A percentile compares a stretch with the other conserved stretches of the same genome.
Conservation (phyloP, 2,113 vertebrate species). For the Coracopsis vasa region DNA sequence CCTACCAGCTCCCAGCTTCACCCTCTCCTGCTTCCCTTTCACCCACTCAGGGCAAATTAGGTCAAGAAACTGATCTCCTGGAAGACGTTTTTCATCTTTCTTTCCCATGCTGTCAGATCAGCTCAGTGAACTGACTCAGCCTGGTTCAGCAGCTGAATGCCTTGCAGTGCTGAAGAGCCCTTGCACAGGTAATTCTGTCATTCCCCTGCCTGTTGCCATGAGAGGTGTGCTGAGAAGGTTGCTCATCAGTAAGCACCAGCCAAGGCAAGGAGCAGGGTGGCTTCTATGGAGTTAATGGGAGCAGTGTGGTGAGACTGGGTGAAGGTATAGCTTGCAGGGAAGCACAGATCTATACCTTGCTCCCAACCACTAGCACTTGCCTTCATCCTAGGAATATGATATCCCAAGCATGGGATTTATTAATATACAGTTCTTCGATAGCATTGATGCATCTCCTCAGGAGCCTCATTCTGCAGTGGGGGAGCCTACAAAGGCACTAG, state of each 20-base stretch:
- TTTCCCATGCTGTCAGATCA: background rate
- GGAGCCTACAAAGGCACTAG: background rate
- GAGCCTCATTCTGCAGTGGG: background rate
- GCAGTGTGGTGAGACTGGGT: fast-evolving
- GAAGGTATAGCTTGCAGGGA: background rate
- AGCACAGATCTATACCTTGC: background rate
- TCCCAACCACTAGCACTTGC: background rate
- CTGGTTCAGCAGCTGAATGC: background rate
- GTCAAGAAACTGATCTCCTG: background rate
- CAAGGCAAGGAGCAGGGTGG: background rate
- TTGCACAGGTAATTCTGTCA: background rate
- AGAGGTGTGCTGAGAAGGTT: too few species aligned
- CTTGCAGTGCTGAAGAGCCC: background rate
- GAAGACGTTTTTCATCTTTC: background rate
- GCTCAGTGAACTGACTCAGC: background rate
- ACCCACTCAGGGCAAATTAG: background rate
- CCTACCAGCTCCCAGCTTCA: background rate
- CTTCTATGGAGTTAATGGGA: background rate
- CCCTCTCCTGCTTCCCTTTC: background rate
- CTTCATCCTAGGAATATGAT: background rate
- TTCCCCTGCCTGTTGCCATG: background rate
- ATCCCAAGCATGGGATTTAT: background rate
- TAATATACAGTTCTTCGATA: fast-evolving
- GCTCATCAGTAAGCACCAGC: fast-evolving
- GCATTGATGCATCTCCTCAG: background rate